A percentile compares a stretch with the other conserved stretches of the same genome.
phyloP scores from a whole-genome alignment of 1,140 invertebrate species.

The Drosophila sturtevanti region DNA sequence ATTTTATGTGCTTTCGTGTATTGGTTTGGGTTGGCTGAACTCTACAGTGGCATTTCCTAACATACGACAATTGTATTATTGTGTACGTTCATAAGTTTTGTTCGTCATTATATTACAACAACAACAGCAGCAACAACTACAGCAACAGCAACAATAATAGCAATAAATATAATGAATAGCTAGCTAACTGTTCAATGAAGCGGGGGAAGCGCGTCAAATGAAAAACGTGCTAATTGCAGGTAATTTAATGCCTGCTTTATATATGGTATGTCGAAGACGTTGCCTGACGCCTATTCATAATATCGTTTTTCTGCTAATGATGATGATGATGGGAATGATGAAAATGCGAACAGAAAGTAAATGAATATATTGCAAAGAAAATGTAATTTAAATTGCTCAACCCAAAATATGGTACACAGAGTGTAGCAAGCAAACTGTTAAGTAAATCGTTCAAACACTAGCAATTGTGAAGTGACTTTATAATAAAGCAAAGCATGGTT shows the following conservation, averaged over 20 bases:
- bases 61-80: constrained; percentile 20
- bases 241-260: constrained; percentile 24
- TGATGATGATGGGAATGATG: not conserved
- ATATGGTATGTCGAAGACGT: not conserved
- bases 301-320: not conserved
- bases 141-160: not conserved
- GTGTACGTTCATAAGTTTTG: not conserved
- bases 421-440: not conserved
- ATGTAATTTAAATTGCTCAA: not conserved
- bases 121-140: not conserved
- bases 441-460: no score
- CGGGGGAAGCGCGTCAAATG: constrained; percentile 28
- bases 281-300: not conserved
- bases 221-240: constrained; percentile 45
- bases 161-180: constrained; percentile 7
- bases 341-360: not conserved
- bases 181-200: constrained; percentile 22
- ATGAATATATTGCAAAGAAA: not conserved
- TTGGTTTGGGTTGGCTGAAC: constrained; percentile 30
- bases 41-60: constrained; percentile 23
- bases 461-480: no score
- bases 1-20: not conserved
- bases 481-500: no score
- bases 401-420: not conserved
- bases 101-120: constrained; percentile 13